phyloP scores from a whole-genome alignment of 2,888 invertebrate species.

The Sarcophaga rosellei region DNA sequence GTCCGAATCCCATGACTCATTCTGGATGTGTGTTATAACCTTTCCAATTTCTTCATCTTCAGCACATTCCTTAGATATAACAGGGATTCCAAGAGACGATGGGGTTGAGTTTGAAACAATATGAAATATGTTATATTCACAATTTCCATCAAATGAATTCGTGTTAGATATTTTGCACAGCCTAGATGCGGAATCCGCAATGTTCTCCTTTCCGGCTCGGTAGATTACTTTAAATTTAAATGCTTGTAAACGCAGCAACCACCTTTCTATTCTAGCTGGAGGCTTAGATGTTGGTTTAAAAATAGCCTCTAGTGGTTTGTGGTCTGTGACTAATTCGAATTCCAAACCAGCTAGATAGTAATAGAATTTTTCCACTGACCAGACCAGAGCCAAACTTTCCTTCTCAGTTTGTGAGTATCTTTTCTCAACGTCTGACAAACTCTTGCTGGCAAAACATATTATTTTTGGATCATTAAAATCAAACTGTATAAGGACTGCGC shows the following conservation, averaged over 20 bases:
- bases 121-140: constrained; percentile 37
- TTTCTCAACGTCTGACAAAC: constrained; percentile 54
- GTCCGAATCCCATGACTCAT: too few relatives aligned
- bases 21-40: constrained; percentile 4
- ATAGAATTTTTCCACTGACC: constrained; percentile 63
- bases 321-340: background rate
- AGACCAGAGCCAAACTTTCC: constrained; percentile 56
- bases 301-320: constrained; percentile 41
- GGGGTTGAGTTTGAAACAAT: constrained; percentile 35
- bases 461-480: constrained; percentile 73
- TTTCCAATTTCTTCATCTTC: constrained; percentile 46
- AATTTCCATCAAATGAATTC: constrained; percentile 36
- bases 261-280: constrained; percentile 20
- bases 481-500: constrained; percentile 38
- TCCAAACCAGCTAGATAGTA: constrained; percentile 64
- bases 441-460: constrained; percentile 65
- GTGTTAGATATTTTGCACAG: constrained; percentile 52
- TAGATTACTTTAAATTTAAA: constrained; percentile 60
- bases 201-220: constrained; percentile 53
- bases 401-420: constrained; percentile 67
- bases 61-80: constrained; percentile 44
- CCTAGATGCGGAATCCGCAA: constrained; percentile 56
- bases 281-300: background rate
- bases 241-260: constrained; percentile 47
- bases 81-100: constrained; percentile 36